These are phyloP conservation scores for Semnornis frantzii DNA, from an alignment of 2,113 vertebrate genomes.

Conservation along the genomic window DNA sequence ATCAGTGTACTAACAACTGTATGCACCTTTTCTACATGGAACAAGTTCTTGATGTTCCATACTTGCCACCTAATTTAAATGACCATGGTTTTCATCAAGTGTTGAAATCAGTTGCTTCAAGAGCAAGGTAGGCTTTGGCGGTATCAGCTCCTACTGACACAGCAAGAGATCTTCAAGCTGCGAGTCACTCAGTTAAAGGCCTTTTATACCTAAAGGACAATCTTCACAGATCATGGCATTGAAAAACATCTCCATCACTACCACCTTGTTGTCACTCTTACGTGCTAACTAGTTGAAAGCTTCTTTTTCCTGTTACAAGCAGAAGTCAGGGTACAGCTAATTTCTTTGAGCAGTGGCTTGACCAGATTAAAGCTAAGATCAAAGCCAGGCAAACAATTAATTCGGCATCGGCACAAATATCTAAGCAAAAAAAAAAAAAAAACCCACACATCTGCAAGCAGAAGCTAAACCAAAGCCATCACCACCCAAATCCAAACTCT, in stretches of 20 bases:
- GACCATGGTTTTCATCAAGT: accelerated
- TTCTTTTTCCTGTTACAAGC: not conserved
- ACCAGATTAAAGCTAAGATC: not conserved
- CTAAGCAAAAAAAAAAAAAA: not conserved
- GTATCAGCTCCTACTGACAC: not conserved
- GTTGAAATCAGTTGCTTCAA: not conserved
- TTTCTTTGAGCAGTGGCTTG: not conserved
- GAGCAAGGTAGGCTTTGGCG: not conserved
- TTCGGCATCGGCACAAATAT: not conserved
- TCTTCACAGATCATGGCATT: not conserved
- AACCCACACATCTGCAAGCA: not conserved
- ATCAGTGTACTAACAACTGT: not conserved
- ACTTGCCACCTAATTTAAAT: not conserved
- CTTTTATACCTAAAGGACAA: not conserved
- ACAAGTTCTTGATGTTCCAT: not conserved
- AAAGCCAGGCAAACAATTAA: not conserved
- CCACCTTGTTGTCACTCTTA: not conserved
- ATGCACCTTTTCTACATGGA: not conserved
- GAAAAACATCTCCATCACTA: not conserved
- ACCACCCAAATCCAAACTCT: not conserved
- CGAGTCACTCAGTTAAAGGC: not conserved
- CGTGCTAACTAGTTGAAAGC: not conserved
- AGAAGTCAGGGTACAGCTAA: not conserved
- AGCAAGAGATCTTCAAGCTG: not conserved
- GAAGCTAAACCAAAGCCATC: not conserved